Percentiles rank a stretch among this genome's conserved stretches.
phyloP scores from a whole-genome alignment of 2,888 invertebrate species.

The Vandiemenella viatica region DNA sequence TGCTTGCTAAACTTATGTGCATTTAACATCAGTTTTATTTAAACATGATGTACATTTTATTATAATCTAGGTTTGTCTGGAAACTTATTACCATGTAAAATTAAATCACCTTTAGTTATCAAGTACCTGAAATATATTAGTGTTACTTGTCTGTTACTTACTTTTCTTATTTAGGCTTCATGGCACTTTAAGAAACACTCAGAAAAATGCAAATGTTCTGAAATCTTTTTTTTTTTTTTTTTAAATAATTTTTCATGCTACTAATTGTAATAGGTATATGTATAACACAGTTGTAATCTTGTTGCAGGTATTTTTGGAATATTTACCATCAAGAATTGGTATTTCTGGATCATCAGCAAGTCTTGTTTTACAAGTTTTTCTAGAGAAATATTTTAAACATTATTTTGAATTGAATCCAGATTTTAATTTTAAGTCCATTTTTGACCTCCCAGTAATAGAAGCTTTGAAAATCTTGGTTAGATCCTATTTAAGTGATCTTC shows the following conservation, averaged over 20 bases:
- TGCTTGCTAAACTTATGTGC: too few species aligned
- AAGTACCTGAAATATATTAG: too few species aligned
- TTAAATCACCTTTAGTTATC: too few species aligned
- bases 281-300: background rate
- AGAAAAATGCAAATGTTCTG: too few species aligned
- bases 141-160: too few species aligned
- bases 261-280: background rate
- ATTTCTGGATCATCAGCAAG: constrained; percentile 28
- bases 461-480: constrained; percentile 23
- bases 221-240: too few species aligned
- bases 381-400: constrained; percentile 18
- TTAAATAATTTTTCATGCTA: background rate
- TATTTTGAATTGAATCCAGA: constrained; percentile 1
- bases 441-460: constrained; percentile 18
- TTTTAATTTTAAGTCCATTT: constrained; percentile 6
- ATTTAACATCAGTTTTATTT: too few species aligned
- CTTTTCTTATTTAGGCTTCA: too few species aligned
- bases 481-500: constrained; percentile 23
- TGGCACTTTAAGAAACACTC: too few species aligned
- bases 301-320: constrained; percentile 44
- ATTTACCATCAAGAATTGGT: constrained; percentile 49
- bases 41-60: too few species aligned
- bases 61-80: too few species aligned
- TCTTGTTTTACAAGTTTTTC: constrained; percentile 19
- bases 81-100: too few species aligned